Base-by-base conservation (phyloP, 2,113 vertebrate genomes). In the Pachyramphus minor region DNA sequence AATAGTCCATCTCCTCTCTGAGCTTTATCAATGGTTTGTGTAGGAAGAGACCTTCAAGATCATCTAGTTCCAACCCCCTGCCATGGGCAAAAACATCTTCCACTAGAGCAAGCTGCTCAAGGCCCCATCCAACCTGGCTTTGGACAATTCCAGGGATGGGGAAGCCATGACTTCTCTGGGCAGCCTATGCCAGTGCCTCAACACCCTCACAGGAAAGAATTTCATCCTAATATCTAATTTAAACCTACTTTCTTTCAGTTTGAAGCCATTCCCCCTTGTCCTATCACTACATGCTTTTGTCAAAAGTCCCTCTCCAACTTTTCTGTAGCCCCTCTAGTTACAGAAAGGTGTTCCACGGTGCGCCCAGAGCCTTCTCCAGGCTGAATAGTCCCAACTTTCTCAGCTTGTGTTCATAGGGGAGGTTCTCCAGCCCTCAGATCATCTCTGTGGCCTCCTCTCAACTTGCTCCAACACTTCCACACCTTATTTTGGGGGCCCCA, bases 21-120 rank as follows among this genome's bases (percentile, higher is more conserved):
- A 75, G 8, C 3, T 82, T 73, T 44, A 39, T 33, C 5, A 66
- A 44, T 20, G 22, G 10, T 44, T 74, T 74, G 10, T 12, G 18
- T 44, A 2, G 2, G 22, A 52, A 74, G 4, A 3, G 17, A 49
- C 31, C 3, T 35, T 58, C 35, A 72, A 64, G 22, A n/a, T 14
- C 31, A 35, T 0, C 6, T 7, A 4, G 4, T 56, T 56, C 17
- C 16, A 72, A 8, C 3, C 3, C 12, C 3, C 16, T 56, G 14
- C 31, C 28, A 27, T 22, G 21, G 21, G 3, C 14, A 63, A 21
- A 14, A 11, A 73, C 14, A 35, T 2, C 5, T 64, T 56, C 20
- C 50, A 31, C 9, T 12, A 37, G 6, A 42, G 4, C 9, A 22
- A 11, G 8, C 9, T 31, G 4, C 27, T 42, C 30, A 35, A 72